These are phyloP conservation scores for Guaruba guarouba DNA, from an alignment of 2,113 vertebrate genomes.

Conservation along the genomic window DNA sequence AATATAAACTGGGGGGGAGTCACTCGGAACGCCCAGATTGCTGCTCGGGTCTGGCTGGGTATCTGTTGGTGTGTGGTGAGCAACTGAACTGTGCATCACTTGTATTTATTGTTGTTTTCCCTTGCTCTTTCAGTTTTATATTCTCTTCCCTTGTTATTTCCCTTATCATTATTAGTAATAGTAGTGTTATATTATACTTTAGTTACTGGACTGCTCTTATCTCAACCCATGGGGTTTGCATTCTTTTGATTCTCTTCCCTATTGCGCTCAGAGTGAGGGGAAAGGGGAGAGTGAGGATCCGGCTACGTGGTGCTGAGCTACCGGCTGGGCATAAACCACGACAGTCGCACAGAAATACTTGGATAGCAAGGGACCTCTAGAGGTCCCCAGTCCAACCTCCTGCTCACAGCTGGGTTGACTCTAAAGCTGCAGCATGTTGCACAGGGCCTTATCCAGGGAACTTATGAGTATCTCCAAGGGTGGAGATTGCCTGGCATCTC, in stretches of 20 bases:
- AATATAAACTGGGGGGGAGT: not conserved
- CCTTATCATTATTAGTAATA: not conserved
- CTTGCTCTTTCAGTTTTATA: not conserved
- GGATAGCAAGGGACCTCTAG: not conserved
- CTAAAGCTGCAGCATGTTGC: not conserved
- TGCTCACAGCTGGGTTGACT: not conserved
- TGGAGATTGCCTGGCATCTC: not conserved
- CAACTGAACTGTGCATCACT: not conserved
- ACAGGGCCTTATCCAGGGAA: not conserved
- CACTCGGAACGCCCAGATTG: rapidly evolving
- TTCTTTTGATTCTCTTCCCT: not conserved
- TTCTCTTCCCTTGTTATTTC: not conserved
- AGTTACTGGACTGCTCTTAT: not conserved
- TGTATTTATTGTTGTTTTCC: not conserved
- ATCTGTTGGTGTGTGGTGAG: not conserved
- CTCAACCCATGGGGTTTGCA: not conserved
- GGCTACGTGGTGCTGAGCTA: not conserved
- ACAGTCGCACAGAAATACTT: not conserved
- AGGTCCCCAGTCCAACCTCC: not conserved
- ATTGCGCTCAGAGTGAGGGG: not conserved
- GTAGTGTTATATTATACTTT: not conserved
- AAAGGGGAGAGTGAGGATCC: not conserved
- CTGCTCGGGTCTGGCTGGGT: not conserved
- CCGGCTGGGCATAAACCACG: not conserved
- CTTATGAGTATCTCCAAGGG: not conserved